Evolutionary conservation across 2,888 invertebrate genomes (phyloP).

Genomic region (Tenthredo livida): DNA sequence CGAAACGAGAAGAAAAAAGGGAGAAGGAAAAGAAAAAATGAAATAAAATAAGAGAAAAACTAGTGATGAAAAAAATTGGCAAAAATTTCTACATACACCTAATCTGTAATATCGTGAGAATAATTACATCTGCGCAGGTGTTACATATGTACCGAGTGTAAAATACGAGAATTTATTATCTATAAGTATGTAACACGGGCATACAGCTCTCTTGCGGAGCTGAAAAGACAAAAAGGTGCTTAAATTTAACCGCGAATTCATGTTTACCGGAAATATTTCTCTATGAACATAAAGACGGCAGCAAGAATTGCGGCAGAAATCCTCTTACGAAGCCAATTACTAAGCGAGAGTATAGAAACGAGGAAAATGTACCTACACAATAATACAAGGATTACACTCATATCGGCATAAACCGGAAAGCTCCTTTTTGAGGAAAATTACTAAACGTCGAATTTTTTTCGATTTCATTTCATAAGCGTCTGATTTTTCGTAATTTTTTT

Average conservation of each 20-base stretch:
- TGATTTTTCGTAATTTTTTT: neutral
- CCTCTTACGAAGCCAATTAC: conserved; percentile 19
- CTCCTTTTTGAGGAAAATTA: neutral
- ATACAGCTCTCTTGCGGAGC: neutral
- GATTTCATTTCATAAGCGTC: neutral
- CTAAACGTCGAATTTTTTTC: neutral
- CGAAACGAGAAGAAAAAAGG: neutral
- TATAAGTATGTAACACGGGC: too few relatives aligned
- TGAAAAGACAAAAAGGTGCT: neutral
- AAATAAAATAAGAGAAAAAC: too few relatives aligned
- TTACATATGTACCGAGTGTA: too few relatives aligned
- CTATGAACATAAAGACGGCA: neutral
- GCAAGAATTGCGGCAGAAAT: neutral
- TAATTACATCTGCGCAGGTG: too few relatives aligned
- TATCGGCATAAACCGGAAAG: neutral
- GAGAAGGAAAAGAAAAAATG: neutral
- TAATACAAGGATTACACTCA: neutral
- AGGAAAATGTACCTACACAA: neutral
- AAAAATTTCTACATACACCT: neutral
- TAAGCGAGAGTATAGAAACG: neutral
- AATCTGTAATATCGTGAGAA: too few relatives aligned
- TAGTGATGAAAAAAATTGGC: too few relatives aligned
- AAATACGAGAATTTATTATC: too few relatives aligned
- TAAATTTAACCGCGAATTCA: neutral
- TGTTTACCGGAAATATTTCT: neutral